Base-by-base conservation (phyloP, 2,113 vertebrate genomes). In the Eubucco bourcierii region DNA sequence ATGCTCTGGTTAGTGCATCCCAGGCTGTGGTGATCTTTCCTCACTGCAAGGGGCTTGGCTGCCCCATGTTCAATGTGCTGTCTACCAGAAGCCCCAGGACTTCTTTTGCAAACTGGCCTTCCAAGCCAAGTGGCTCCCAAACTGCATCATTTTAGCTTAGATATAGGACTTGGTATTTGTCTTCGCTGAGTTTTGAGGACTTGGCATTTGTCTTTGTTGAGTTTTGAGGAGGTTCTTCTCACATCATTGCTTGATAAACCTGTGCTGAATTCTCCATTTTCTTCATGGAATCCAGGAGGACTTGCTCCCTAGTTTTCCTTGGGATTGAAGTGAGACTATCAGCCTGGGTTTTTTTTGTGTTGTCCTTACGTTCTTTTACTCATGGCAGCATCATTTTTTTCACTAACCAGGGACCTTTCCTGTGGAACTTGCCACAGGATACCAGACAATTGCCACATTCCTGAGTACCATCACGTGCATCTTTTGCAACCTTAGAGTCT, bases 1-100 rank as follows among this genome's bases (percentile, higher is more conserved):
- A 0, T 17, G 27, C 33, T 60, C 31, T 61, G 29, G 37, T 14
- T 82, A 8, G 24, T 52, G 58, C 41, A 60, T 67, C 20, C 14
- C 10, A 25, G 33, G 10, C 44, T 73, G 37, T 2, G 0, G 18
- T 24, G 59, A 88, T 39, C 44, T 5, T 65, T 53, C 31, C 59
- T 53, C 33, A 1, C 41, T 60, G 20, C 41, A 12, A 78, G 80
- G 21, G 56, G 24, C 61, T 80, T 0, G 0, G 4, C n/a, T 37
- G 23, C 50, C 34, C 77, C 4, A 0, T 0, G 1, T 73, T 23
- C 71, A 59, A 24, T 0, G 0, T 1, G 28, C 39, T 60, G 29
- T 28, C 33, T 76, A 31, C 50, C 46, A 58, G 37, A 83, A 12
- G 8, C 3, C 14, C 6, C 21, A 53, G 31, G 10, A 47, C 39